Conservation (phyloP, 1,140 invertebrate species). For the Plectus sambesii region DNA sequence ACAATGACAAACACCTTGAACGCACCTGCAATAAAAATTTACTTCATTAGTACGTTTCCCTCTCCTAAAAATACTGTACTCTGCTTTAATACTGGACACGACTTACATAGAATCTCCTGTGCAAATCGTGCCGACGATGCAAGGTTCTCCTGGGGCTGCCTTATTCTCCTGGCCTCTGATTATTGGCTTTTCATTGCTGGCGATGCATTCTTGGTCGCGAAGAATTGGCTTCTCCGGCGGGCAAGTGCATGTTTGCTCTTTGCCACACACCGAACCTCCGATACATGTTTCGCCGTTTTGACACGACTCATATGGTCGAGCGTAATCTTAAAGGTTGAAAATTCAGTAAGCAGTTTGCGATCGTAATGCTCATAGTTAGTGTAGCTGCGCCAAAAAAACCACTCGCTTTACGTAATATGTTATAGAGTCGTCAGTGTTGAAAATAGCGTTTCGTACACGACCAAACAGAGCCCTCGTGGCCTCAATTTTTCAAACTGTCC, state of each 20-base stretch:
- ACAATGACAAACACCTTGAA: conserved; percentile 31
- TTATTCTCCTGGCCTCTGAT: conserved; percentile 6
- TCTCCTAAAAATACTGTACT: no score
- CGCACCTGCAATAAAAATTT: conserved; percentile 24
- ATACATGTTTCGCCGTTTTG: conserved; percentile 31
- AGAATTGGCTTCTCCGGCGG: conserved; percentile 32
- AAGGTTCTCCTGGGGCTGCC: conserved; percentile 29
- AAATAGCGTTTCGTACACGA: no score
- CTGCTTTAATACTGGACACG: no score
- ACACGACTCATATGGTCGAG: conserved; percentile 33
- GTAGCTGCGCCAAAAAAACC: no score
- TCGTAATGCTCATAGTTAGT: no score
- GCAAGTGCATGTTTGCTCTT: conserved; percentile 33
- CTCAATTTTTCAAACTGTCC: no score
- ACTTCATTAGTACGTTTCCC: background rate
- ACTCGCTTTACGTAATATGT: no score
- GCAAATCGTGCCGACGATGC: conserved; percentile 28
- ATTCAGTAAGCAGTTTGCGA: no score
- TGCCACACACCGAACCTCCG: conserved; percentile 31
- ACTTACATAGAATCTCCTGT: conserved; percentile 30
- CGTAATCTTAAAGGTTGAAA: no score
- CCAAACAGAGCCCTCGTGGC: no score
- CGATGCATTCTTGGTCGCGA: conserved; percentile 32
- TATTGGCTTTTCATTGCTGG: conserved; percentile 22
- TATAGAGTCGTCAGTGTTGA: no score